These are phyloP conservation scores for Champsocephalus gunnari DNA, from an alignment of 2,797 vertebrate genomes.

Conservation along the genomic window DNA sequence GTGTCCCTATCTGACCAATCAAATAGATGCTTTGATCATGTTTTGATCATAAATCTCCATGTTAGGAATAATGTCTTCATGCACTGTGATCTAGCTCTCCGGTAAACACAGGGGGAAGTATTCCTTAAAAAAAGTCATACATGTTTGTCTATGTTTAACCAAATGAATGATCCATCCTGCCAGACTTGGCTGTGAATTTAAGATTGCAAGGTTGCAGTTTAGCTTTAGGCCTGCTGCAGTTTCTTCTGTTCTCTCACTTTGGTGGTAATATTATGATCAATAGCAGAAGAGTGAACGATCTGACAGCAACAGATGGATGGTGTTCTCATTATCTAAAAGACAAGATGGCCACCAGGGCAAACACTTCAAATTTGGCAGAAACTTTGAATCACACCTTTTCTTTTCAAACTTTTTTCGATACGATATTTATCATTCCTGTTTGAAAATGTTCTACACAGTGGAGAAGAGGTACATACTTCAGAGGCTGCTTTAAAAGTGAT, in stretches of 20 bases:
- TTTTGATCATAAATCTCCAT: neutral
- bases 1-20: neutral
- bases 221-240: conserved; percentile 14
- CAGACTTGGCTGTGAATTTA: conserved; percentile 39
- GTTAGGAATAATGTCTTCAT: neutral
- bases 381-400: conserved; percentile 15
- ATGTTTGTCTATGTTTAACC: conserved; percentile 18
- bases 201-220: conserved; percentile 14
- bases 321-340: conserved; percentile 39
- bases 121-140: neutral
- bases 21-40: conserved; percentile 7
- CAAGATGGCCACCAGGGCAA: conserved; percentile 24
- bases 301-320: conserved; percentile 63
- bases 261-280: conserved; percentile 48
- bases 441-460: neutral
- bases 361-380: neutral
- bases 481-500: neutral
- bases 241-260: conserved; percentile 35
- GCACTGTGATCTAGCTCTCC: neutral
- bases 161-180: conserved; percentile 7
- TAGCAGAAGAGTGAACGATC: conserved; percentile 55
- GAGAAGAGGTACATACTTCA: neutral
- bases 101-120: neutral
- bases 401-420: neutral
- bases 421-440: neutral